phyloP scores from a whole-genome alignment of 2,888 invertebrate genomes.

The Abrostola tripartita region DNA sequence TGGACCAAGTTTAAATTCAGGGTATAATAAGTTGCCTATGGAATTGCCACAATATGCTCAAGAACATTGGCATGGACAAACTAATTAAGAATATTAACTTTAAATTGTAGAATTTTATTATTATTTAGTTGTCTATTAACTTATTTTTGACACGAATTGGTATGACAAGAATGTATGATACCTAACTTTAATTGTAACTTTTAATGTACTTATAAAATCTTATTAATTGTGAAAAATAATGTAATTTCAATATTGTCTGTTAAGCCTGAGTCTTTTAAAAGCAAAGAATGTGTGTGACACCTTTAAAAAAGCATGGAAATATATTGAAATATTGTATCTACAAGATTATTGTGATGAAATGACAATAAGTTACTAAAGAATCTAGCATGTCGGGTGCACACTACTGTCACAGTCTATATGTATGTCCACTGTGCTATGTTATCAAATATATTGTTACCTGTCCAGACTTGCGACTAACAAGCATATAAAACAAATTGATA shows the following conservation, averaged over 20 bases:
- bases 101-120: conserved; percentile 39
- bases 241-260: conserved; percentile 15
- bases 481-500: too few species aligned
- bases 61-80: conserved; percentile 81
- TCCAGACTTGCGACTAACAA: too few species aligned
- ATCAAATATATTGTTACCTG: too few species aligned
- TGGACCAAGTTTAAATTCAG: conserved; percentile 65
- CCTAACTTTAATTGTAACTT: conserved; percentile 62
- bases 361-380: conserved; percentile 29
- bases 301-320: conserved; percentile 20
- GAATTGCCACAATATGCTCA: conserved; percentile 81
- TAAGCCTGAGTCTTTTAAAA: conserved; percentile 16
- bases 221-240: conserved; percentile 34
- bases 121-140: conserved; percentile 33
- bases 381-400: background rate
- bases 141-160: conserved; percentile 52
- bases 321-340: conserved; percentile 28
- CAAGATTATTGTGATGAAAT: conserved; percentile 43
- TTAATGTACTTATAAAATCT: conserved; percentile 62
- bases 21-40: conserved; percentile 81
- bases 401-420: background rate
- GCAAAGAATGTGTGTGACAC: conserved; percentile 44
- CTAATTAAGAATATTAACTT: conserved; percentile 55
- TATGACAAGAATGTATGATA: conserved; percentile 42
- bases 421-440: background rate